Conservation (phyloP, 2,113 vertebrate species). For the Xiphias gladius region DNA sequence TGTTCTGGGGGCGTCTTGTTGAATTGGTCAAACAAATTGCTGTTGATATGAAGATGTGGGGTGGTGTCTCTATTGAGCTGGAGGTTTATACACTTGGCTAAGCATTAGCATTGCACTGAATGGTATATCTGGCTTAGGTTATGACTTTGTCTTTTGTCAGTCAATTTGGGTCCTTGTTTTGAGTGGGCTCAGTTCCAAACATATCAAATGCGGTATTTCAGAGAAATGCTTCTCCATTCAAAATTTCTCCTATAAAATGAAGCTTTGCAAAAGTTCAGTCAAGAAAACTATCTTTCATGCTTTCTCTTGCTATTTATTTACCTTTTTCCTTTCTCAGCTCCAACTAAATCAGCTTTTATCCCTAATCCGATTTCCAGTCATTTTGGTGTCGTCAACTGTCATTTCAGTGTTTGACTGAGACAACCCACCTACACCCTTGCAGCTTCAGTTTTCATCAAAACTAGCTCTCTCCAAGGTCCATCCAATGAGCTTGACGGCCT, state of each 20-base stretch:
- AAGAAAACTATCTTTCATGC: neutral
- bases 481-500: too few relatives aligned
- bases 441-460: too few relatives aligned
- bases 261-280: neutral
- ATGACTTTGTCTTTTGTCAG: constrained; percentile 55
- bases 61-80: constrained; percentile 58
- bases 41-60: constrained; percentile 77
- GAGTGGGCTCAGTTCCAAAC: constrained; percentile 20
- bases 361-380: neutral
- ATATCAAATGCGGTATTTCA: constrained; percentile 34
- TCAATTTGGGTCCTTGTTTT: constrained; percentile 5
- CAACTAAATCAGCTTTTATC: neutral
- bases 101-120: constrained; percentile 17
- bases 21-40: constrained; percentile 75
- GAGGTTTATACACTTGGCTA: constrained; percentile 50
- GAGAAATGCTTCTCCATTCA: neutral
- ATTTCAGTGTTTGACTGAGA: neutral
- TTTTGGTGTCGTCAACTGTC: neutral
- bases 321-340: neutral
- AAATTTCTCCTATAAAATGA: constrained; percentile 1
- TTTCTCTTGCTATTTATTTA: neutral
- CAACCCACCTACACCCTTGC: neutral
- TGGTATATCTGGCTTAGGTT: constrained; percentile 42
- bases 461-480: too few relatives aligned
- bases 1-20: constrained; percentile 66